Evolutionary conservation across 1,140 invertebrate species (phyloP).

Genomic region (Drosophila arawakana): DNA sequence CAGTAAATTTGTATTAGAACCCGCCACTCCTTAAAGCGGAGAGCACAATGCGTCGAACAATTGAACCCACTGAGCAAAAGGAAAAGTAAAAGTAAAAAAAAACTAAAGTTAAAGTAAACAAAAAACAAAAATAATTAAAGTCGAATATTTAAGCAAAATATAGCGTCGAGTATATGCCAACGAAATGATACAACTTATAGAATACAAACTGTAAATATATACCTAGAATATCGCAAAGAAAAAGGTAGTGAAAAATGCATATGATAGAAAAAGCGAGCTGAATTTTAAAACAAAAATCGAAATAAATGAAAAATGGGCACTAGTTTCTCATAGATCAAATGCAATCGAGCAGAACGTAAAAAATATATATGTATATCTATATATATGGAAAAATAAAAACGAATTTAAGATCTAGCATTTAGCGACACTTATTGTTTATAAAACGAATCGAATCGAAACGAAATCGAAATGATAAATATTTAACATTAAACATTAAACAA

Average conservation of each 20-base stretch:
- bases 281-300: constrained; percentile 57
- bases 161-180: constrained; percentile 70
- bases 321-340: constrained; percentile 53
- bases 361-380: neutral
- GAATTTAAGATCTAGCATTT: constrained; percentile 81
- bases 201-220: constrained; percentile 70
- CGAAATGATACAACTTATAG: constrained; percentile 55
- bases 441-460: constrained; percentile 56
- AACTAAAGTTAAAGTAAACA: constrained; percentile 10
- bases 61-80: constrained; percentile 74
- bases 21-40: constrained; percentile 42
- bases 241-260: constrained; percentile 53
- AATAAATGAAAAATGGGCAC: constrained; percentile 24
- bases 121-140: constrained; percentile 42
- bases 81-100: constrained; percentile 30
- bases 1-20: constrained; percentile 34
- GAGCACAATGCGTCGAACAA: constrained; percentile 67
- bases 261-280: constrained; percentile 62
- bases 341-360: constrained; percentile 38
- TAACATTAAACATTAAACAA: constrained; percentile 34
- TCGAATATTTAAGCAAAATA: constrained; percentile 61
- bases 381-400: constrained; percentile 53
- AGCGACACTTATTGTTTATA: constrained; percentile 78
- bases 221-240: constrained; percentile 46
- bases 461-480: constrained; percentile 9